Base-by-base conservation (phyloP, 2,888 invertebrate genomes). In the Coelogynopora nodosa region DNA sequence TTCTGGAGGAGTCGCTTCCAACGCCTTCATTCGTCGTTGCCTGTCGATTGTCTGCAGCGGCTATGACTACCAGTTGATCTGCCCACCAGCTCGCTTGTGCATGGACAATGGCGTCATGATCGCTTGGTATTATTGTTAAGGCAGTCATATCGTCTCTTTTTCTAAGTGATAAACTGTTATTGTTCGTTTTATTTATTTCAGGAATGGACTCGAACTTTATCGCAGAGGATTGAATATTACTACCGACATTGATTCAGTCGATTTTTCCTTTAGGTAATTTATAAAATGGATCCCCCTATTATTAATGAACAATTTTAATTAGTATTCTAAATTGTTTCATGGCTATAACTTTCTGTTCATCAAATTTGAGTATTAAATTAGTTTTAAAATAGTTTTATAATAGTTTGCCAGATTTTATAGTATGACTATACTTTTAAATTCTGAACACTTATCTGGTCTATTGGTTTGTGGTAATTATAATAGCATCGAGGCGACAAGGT, bases 31-130 rank as follows among this genome's bases (percentile, higher is more conserved):
- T 85, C 94, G 94, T 84, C 92, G 93, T 88, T 94, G 94, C 84
- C 92, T 99, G 26, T 90, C 93, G 90, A 92, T 94, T 83, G 91
- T 97, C 88, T 95, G 95, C 89, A 90, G 93, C 23, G 93, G 94
- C 89, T 93, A 93, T 89, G 94, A 93, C 87, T 90, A 89, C 87
- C 86, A 93, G 93, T 90, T 96, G 0, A 93, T 94, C 86, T 94
- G 95, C 87, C 97, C 98, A 18, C 95, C 96, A 0, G 94, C 95
- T 28, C 93, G 94, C 90, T 93, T 97, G 10, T 99, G 99, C 91
- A 97, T 97, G 0, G 99, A 99, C 91, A 99, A 99, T 93, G 99
- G 98, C 2, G 94, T 97, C 31, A 99, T 99, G 99, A 96, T 99
- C 89, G 98, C 98, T 26, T 98, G 98, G 93, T 92, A n/a, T n/a